Evolutionary conservation across 2,113 vertebrate species (phyloP).

Genomic region (Lynx canadensis): DNA sequence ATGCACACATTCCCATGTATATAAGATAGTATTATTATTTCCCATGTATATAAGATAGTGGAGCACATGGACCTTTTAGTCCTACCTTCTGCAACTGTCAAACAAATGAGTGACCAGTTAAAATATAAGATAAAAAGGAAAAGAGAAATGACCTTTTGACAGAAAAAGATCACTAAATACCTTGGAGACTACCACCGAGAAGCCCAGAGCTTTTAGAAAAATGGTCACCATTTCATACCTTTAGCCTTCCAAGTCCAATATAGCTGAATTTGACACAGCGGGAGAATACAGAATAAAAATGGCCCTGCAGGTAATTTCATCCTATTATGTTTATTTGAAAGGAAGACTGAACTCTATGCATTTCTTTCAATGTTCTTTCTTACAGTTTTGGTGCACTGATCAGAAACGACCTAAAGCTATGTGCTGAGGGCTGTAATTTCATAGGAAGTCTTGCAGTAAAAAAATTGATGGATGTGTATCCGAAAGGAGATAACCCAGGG

Average conservation of each 20-base stretch:
- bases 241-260: conserved; percentile 60
- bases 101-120: conserved; percentile 47
- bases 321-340: conserved; percentile 72
- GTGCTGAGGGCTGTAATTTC: conserved; percentile 57
- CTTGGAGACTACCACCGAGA: conserved; percentile 63
- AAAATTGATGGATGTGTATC: conserved; percentile 48
- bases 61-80: neutral
- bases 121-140: conserved; percentile 32
- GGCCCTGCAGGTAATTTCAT: conserved; percentile 64
- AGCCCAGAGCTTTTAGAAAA: conserved; percentile 70
- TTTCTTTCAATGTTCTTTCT: conserved; percentile 36
- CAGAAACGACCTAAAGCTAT: conserved; percentile 42
- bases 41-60: neutral
- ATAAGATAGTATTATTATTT: neutral
- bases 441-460: conserved; percentile 10
- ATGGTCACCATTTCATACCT: conserved; percentile 43
- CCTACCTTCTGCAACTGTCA: neutral
- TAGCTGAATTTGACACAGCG: conserved; percentile 64
- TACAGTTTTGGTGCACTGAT: conserved; percentile 26
- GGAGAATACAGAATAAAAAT: conserved; percentile 65
- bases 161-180: conserved; percentile 21
- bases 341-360: conserved; percentile 50
- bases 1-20: neutral
- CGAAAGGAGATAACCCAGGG: conserved; percentile 25
- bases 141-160: conserved; percentile 69